Evolutionary conservation across 2,888 invertebrate genomes (phyloP), one percentile per base, ranked within the genome.

Genomic region (Brachyptera putata): DNA sequence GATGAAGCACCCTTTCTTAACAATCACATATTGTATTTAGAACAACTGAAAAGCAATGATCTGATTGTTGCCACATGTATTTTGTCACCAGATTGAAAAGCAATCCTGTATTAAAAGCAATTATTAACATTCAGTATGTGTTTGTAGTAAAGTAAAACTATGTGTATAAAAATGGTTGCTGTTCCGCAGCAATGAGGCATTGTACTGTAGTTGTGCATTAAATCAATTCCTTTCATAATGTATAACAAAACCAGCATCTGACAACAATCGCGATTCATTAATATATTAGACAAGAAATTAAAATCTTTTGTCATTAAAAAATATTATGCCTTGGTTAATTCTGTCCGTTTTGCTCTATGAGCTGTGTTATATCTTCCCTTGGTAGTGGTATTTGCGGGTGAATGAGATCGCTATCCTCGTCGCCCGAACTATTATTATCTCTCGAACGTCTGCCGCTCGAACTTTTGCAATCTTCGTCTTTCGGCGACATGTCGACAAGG

Each of bases 291-390:
- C 18, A 34, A 53, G 16, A 18, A 34, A 36, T 36, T 46, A 34
- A 21, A 34, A 53, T 53, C 53, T 16, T 34, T 36, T 16, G 34
- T 18, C 24, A 22, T 21, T 53, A 53, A 18, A 53, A 53, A 53
- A 53, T 36, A 53, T 53, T 34, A 9, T 22, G 30, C 21, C 53
- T 46, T 34, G 46, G 60, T 62, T 65, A 65, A 63, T 65, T 65
- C 58, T 64, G 64, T 14, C 63, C 65, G 48, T 64, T 64, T 53
- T 65, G 63, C 50, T 65, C 65, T 36, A 65, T 46, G n/a, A 64
- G 49, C 21, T 61, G 64, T 18, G 62, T 43, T 26, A 58, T 37
- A 18, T 62, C 62, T 50, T 63, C 63, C 49, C 61, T 61, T 25
- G 61, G 57, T 13, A 56, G 48, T 13, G 57, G 56, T 37, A 26